Evolutionary conservation across 2,113 vertebrate species (phyloP), one percentile per base, ranked within the genome.

Genomic region (Leptobrachium ailaonicum): DNA sequence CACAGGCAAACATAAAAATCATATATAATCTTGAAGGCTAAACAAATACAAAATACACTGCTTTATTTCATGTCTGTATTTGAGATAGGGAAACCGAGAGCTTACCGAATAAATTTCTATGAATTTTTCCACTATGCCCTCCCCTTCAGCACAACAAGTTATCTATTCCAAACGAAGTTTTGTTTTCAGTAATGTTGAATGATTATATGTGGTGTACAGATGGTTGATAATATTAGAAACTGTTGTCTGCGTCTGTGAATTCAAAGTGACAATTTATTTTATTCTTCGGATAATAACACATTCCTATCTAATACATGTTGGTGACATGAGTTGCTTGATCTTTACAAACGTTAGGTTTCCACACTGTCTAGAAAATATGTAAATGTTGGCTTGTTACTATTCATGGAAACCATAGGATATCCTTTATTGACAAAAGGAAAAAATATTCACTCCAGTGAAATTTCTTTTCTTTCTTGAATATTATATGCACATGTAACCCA

Each of bases 311-410:
- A 42, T 43, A 14, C 54, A 54, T 32, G 64, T 68, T 58, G 20
- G 47, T 58, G 42, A 77, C 66, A 44, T 73, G 50, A 45, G 50
- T 40, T 58, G 43, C 62, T 43, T 77, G 75, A 69, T 77, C 75
- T 69, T 44, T 69, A 41, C 8, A 44, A 77, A 69, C 41, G 6
- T 69, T 60, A 42, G 14, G 50, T 56, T 64, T 60, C 10, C 14
- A 69, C 41, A 14, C 75, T 76, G 75, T 77, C 75, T 69, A 69
- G 66, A 69, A 69, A 68, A 77, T 77, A 77, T 77, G 66, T 56
- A 69, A 69, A 77, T 77, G 3, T 77, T 4, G 20, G 54, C 8
- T 58, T 60, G 41, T 69, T 60, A 60, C 56, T 77, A 77, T 77
- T 64, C 66, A 3, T 40, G n/a, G 53, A 68, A 76, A 62, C 20